Base-by-base conservation (phyloP, 2,113 vertebrate genomes). In the Hiodon tergisus region DNA sequence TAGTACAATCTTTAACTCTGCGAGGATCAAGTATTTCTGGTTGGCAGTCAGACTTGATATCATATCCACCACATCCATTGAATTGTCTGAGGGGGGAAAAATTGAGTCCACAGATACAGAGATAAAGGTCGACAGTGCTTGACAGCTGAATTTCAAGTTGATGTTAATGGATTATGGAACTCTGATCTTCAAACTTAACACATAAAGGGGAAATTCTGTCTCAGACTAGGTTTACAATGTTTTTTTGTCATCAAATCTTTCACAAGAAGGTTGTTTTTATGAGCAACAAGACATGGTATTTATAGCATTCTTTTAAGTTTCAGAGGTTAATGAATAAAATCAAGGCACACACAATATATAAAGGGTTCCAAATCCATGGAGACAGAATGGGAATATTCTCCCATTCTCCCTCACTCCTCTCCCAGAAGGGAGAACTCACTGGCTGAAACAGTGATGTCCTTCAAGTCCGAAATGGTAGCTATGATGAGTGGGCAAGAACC, bases 391-490 rank as follows among this genome's bases (percentile, higher is more conserved):
- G 48, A 66, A 66, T 65, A 10, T 47, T 66, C 63, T 47, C 14
- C 46, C 46, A 66, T 46, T 6, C 10, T 47, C 13, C 13, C 31
- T 10, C 31, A 66, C 8, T 47, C 63, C n/a, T 4, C 31, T 48
- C 17, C 31, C 8, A 66, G 17, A 6, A 58, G 54, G 6, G 9
- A 50, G 3, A 57, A 80, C 88, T 89, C 79, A 95, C 93, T 89
- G 5, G 88, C 78, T 65, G 86, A 94, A 81, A 96, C 82, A 0
- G 4, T 52, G n/a, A 94, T 63, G 3, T 87, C 48, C 63, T 84
- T 72, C 71, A 94, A 85, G 47, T 81, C 87, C 67, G 84, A 62
- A 60, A 77, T 77, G 57, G 48, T 67, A 13, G 4, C 6, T 61
- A 77, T 54, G 9, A 77, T 53, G 4, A 31, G 55, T 3, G 65